Base-by-base conservation (phyloP, 1,140 invertebrate species). In the Mizuhopecten yessoensis region DNA sequence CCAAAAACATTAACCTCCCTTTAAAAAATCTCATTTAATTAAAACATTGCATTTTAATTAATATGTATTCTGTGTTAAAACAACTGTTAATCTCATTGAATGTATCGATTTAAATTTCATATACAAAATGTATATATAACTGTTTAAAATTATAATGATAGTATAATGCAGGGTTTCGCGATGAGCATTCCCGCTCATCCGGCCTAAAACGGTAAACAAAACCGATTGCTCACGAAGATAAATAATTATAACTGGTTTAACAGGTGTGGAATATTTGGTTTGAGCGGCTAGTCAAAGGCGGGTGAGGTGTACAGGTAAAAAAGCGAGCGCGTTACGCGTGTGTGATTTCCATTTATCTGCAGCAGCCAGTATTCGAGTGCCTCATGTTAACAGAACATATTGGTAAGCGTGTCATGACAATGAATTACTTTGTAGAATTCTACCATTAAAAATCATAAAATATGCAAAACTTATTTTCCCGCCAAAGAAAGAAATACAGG, bases 391-490 rank as follows among this genome's bases (percentile, higher is more conserved):
- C 1, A 75, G 17, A 17, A 75, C n/a, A 75, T 75, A 75, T n/a
- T 75, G n/a, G 57, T 75, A 75, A n/a, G 23, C 23, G 57, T 75
- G 42, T 45, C 42, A 1, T 45, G 57, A n/a, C 57, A 75, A 75
- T 29, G 57, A 75, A 75, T 75, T 75, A 75, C 57, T 75, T 75
- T 75, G 57, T 29, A 75, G 57, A 75, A 29, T n/a, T 75, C 57
- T 75, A 75, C 57, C 57, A 75, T 75, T 75, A 75, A 75, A 75
- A 75, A 29, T 75, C 57, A 75, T 75, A 29, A 75, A 75, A 75
- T 75, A 75, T 75, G 57, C 57, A 75, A 75, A 75, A 75, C 57
- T 75, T 75, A n/a, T 75, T 75, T 75, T 75, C 57, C 57, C 57
- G 57, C 57, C 57, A 75, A 75, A 29, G 57, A 75, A 29, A 29